Evolutionary conservation across 2,888 invertebrate genomes (phyloP).

Genomic region (Ormyrus nitidulus): DNA sequence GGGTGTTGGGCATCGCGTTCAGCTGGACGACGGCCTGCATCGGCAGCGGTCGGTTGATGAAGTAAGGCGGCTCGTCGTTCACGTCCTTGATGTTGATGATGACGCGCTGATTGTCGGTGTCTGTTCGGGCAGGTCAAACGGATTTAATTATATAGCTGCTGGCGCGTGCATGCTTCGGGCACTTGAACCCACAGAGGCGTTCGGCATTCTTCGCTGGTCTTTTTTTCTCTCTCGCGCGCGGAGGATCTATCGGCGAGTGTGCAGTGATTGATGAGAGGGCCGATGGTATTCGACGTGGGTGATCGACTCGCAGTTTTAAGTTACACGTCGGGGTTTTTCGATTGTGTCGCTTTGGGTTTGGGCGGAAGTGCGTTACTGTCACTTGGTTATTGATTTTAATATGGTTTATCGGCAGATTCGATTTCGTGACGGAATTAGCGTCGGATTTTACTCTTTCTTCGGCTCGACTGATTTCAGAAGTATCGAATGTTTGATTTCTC

Average conservation of each 20-base stretch:
- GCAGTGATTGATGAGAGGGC: background rate
- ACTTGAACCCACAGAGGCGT: conserved; percentile 7
- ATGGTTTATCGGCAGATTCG: no score
- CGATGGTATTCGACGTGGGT: background rate
- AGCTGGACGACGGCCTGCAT: conserved; percentile 98
- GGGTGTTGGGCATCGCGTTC: conserved; percentile 96
- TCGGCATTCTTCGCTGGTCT: background rate
- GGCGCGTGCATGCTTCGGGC: background rate
- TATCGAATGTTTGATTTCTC: no score
- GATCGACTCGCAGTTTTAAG: no score
- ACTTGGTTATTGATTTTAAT: no score
- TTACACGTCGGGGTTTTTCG: no score
- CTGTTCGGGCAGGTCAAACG: conserved; percentile 77
- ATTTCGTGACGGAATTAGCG: no score
- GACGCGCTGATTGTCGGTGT: conserved; percentile 95
- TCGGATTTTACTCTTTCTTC: no score
- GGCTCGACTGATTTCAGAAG: no score
- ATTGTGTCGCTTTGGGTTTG: no score
- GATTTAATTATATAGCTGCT: no score
- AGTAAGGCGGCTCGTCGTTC: conserved; percentile 97
- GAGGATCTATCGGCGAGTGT: background rate
- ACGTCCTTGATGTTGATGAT: conserved; percentile 96
- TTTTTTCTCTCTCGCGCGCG: background rate
- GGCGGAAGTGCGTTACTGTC: no score
- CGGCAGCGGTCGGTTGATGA: conserved; percentile 96